Evolutionary conservation across 1,140 invertebrate genomes (phyloP), one percentile per base, ranked within the genome.

Genomic region (Pseudomyrmex gracilis): DNA sequence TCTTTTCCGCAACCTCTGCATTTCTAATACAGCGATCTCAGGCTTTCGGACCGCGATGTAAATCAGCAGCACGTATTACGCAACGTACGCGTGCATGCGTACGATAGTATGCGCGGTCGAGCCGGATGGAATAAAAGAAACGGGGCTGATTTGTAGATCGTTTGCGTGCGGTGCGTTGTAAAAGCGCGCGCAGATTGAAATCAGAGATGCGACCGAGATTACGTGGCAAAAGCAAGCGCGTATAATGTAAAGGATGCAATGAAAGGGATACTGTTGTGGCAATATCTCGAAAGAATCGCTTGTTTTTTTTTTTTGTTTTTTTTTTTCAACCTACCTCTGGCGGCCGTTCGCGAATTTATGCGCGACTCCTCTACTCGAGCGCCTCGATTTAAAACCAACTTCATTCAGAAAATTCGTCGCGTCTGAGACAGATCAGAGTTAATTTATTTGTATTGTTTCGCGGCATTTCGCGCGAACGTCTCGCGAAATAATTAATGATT

Each of bases 161-260:
- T 64, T 86, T 73, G 73, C 87, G 84, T 88, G 84, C 84, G 85
- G 82, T 84, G 84, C 84, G 87, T 88, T 89, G 82, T 89, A 89
- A 86, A 86, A 71, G 76, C 55, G 76, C 53, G 58, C 77, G 63
- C 66, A 89, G 87, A 89, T 89, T 89, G 87, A 89, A 89, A 89
- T 89, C 88, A 87, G 87, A 89, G 87, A 89, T 89, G 87, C 87
- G 87, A 88, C 87, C 71, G 84, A 88, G 87, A 89, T 89, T 89
- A 88, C 87, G 60, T 64, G 84, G 77, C 85, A 80, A 67, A 88
- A 87, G 86, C 84, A 74, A 74, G 45, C 67, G 53, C 51, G 80
- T 77, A 80, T 86, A 88, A 87, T 20, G 22, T 85, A 80, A 68
- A 89, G 76, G 88, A 89, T 87, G 82, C 82, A 89, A 88, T 74